phyloP scores from a whole-genome alignment of 2,113 vertebrate species.

The Nyctereutes procyonoides region DNA sequence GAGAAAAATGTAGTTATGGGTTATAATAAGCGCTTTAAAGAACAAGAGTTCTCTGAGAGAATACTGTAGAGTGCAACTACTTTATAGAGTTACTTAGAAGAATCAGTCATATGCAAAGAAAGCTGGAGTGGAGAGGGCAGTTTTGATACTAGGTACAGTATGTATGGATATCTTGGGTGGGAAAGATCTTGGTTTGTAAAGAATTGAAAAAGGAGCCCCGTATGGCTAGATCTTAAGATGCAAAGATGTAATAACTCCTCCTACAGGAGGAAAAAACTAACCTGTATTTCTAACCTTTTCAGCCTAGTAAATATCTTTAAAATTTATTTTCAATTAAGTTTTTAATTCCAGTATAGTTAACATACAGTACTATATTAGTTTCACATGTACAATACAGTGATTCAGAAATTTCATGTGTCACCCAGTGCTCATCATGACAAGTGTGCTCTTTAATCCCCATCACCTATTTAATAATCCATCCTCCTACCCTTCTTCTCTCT shows the following conservation, averaged over 20 bases:
- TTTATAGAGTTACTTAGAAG: not conserved
- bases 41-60: not conserved
- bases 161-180: not conserved
- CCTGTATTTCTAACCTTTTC: not conserved
- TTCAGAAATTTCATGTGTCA: not conserved
- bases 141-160: not conserved
- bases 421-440: not conserved
- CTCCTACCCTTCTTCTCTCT: not conserved
- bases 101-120: not conserved
- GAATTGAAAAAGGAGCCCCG: not conserved
- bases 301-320: not conserved
- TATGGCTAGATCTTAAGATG: not conserved
- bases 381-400: not conserved
- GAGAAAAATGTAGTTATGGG: not conserved
- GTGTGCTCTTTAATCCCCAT: not conserved
- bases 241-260: not conserved
- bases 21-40: not conserved
- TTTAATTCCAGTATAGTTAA: not conserved
- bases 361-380: not conserved
- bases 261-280: not conserved
- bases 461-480: not conserved
- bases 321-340: not conserved
- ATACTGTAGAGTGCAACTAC: not conserved
- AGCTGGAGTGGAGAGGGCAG: not conserved
- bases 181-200: conserved; percentile 41